phyloP scores from a whole-genome alignment of 2,888 invertebrate species.

The Pachliopta kotzebuea region DNA sequence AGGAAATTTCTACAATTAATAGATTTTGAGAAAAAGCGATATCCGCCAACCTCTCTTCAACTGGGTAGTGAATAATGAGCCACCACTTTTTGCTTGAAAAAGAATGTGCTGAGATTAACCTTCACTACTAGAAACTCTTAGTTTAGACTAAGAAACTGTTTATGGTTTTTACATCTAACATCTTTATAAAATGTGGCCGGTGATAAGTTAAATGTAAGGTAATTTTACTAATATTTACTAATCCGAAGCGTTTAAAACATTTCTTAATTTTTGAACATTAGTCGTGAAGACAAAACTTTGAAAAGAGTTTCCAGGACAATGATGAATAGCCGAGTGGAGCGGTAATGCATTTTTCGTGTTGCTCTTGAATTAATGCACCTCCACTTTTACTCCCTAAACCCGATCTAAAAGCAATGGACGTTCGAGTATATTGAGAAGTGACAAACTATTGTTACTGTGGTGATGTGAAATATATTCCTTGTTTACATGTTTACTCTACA shows the following conservation, averaged over 20 bases:
- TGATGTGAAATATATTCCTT: neutral
- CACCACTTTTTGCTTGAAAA: too few species aligned
- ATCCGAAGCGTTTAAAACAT: neutral
- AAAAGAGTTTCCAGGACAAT: slow-evolving; percentile 50
- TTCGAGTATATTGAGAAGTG: slow-evolving; percentile 25
- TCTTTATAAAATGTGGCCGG: too few species aligned
- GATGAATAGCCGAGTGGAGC: slow-evolving; percentile 58
- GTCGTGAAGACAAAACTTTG: slow-evolving; percentile 32
- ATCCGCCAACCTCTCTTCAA: too few species aligned
- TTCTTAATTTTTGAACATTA: slow-evolving; percentile 1
- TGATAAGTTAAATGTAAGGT: too few species aligned
- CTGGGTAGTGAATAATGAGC: too few species aligned
- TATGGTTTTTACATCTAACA: too few species aligned
- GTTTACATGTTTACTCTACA: neutral
- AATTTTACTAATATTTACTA: too few species aligned
- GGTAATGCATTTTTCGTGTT: slow-evolving; percentile 80
- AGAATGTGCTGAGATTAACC: too few species aligned
- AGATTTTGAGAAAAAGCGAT: too few species aligned
- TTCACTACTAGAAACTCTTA: too few species aligned
- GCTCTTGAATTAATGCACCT: slow-evolving; percentile 77
- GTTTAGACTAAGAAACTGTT: too few species aligned
- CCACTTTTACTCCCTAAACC: slow-evolving; percentile 42
- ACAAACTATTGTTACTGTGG: neutral
- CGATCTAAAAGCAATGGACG: slow-evolving; percentile 27
- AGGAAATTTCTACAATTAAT: too few species aligned